A percentile compares a stretch with the other conserved stretches of the same genome.
phyloP scores from a whole-genome alignment of 2,797 vertebrate genomes.

The Cebuella pygmaea region DNA sequence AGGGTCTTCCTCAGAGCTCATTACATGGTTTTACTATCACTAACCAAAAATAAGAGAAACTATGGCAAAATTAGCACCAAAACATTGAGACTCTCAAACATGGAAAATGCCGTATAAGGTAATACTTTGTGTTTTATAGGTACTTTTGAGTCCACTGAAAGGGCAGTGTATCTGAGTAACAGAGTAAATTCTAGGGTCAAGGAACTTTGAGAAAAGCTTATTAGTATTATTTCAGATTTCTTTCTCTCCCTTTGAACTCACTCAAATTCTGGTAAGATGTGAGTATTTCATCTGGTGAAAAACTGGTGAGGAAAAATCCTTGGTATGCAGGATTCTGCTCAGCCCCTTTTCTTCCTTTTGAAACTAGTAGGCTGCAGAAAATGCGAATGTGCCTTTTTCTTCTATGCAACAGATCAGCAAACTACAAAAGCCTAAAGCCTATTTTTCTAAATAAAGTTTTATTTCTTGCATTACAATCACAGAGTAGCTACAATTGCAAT shows the following conservation, averaged over 20 bases:
- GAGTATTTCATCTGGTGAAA: background rate
- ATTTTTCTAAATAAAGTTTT: slow-evolving; percentile 39
- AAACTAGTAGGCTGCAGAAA: background rate
- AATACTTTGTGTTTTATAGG: background rate
- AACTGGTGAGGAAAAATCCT: background rate
- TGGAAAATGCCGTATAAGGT: background rate
- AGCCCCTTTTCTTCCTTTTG: background rate
- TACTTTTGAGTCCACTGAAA: background rate
- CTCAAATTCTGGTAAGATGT: background rate
- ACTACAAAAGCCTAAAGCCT: background rate
- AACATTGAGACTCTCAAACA: background rate
- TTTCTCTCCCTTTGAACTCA: background rate
- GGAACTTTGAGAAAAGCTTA: background rate
- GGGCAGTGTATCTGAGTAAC: background rate
- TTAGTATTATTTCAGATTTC: background rate
- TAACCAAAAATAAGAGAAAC: background rate
- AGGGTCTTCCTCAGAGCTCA: background rate
- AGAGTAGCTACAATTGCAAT: background rate
- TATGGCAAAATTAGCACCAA: background rate
- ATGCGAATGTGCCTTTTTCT: background rate
- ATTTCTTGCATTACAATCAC: background rate
- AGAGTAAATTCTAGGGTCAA: background rate
- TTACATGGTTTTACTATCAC: background rate
- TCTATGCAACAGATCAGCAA: background rate
- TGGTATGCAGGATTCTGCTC: background rate